Percentiles rank a stretch among this genome's conserved stretches.
Conservation (phyloP, 2,113 vertebrate species). For the Sinocyclocheilus grahami region DNA sequence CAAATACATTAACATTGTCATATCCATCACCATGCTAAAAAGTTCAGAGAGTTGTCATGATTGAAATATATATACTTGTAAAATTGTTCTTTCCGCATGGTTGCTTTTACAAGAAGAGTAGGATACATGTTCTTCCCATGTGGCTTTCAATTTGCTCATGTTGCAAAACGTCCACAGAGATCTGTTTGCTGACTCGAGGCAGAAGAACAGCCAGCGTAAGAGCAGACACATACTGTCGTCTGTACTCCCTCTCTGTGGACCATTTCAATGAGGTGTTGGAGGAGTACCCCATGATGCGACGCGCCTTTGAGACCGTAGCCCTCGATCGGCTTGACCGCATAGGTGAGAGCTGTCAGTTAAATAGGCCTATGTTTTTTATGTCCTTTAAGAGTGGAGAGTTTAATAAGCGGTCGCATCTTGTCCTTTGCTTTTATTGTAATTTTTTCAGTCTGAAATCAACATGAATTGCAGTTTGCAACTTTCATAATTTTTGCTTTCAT, state of each 20-base stretch:
- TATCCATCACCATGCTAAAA: too few species aligned
- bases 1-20: too few species aligned
- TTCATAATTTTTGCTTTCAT: background rate
- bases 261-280: conserved; percentile 98
- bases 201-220: conserved; percentile 92
- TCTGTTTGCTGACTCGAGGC: conserved; percentile 92
- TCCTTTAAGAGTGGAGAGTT: background rate
- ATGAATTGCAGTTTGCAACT: background rate
- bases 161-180: conserved; percentile 78
- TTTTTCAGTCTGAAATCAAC: background rate
- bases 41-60: too few species aligned
- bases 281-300: conserved; percentile 97
- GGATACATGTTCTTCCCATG: background rate
- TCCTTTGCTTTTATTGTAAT: background rate
- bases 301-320: conserved; percentile 94
- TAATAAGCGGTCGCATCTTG: background rate
- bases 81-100: background rate
- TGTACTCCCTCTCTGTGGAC: conserved; percentile 95
- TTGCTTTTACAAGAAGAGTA: background rate
- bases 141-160: conserved; percentile 26
- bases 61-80: background rate
- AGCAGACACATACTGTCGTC: conserved; percentile 94
- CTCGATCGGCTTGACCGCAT: conserved; percentile 94
- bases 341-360: conserved; percentile 75
- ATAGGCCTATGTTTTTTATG: background rate